Percentiles rank a stretch among this genome's conserved stretches.
These are phyloP conservation scores for Bolinopsis microptera DNA, from an alignment of 37 sponge, comb jelly and placozoan species.

Conservation along the genomic window DNA sequence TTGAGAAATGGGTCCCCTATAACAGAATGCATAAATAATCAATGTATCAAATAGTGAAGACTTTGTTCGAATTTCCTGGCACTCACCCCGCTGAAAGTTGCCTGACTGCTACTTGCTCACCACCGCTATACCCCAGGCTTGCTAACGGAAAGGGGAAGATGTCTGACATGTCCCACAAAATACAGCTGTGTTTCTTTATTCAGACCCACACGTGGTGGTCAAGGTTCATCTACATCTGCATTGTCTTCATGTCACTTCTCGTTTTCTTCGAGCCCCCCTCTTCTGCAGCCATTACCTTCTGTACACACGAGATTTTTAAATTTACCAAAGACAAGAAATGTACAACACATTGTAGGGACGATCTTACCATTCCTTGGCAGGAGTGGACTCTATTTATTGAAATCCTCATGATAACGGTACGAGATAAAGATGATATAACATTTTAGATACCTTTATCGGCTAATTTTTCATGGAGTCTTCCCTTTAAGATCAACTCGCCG, in stretches of 20 bases:
- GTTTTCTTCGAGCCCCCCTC: conserved; percentile 49
- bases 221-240: neutral
- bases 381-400: conserved; percentile 21
- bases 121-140: neutral
- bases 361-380: neutral
- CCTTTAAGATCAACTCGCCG: no score
- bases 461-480: no score
- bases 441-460: no score
- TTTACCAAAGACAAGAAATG: neutral
- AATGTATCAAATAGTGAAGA: no score
- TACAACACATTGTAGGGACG: neutral
- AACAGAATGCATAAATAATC: no score
- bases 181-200: conserved; percentile 58
- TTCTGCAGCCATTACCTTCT: conserved; percentile 51
- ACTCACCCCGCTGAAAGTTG: no score
- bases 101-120: no score
- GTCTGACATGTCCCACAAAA: conserved; percentile 44
- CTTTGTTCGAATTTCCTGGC: no score
- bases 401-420: conserved; percentile 2
- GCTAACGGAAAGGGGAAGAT: conserved; percentile 41
- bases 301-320: neutral
- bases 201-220: conserved; percentile 59
- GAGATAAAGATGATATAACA: no score
- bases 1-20: no score
- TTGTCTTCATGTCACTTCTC: conserved; percentile 27